Evolutionary conservation across 2,888 invertebrate species (phyloP).

Genomic region (Parapristionchus giblindavisi): DNA sequence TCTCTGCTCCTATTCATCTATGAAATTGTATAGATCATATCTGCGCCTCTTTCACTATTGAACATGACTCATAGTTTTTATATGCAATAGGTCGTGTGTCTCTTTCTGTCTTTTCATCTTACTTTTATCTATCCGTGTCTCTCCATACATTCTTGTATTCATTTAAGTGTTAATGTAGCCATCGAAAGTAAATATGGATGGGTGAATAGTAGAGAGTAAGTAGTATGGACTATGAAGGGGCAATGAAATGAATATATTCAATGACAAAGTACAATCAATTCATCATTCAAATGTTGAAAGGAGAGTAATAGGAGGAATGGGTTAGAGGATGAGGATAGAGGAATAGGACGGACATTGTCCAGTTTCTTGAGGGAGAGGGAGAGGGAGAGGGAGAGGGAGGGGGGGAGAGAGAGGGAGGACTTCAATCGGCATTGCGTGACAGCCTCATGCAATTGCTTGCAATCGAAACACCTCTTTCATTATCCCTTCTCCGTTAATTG

Average conservation of each 20-base stretch:
- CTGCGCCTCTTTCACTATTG: not conserved
- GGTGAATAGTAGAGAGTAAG: not conserved
- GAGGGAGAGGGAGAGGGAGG: conserved; percentile 11
- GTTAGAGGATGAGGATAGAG: conserved; percentile 16
- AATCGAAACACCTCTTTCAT: too few species aligned
- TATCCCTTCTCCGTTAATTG: too few species aligned
- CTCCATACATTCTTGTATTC: too few species aligned
- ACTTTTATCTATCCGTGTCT: too few species aligned
- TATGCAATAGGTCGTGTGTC: not conserved
- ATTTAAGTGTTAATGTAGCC: too few species aligned
- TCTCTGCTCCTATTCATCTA: not conserved
- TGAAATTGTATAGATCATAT: not conserved
- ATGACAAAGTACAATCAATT: conserved; percentile 1
- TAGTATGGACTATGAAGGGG: not conserved
- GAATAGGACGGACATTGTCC: conserved; percentile 12
- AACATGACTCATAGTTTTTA: not conserved
- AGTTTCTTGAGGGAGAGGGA: conserved; percentile 14
- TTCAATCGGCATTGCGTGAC: too few species aligned
- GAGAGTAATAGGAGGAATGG: conserved; percentile 21
- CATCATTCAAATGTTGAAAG: conserved; percentile 8
- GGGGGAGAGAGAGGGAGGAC: not conserved
- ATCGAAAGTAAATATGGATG: not conserved
- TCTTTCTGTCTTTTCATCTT: not conserved
- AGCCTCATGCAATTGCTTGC: too few species aligned
- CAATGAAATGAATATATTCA: not conserved